Conservation (phyloP, 2,888 invertebrate genomes). For the Pachycephus smyrnensis region DNA sequence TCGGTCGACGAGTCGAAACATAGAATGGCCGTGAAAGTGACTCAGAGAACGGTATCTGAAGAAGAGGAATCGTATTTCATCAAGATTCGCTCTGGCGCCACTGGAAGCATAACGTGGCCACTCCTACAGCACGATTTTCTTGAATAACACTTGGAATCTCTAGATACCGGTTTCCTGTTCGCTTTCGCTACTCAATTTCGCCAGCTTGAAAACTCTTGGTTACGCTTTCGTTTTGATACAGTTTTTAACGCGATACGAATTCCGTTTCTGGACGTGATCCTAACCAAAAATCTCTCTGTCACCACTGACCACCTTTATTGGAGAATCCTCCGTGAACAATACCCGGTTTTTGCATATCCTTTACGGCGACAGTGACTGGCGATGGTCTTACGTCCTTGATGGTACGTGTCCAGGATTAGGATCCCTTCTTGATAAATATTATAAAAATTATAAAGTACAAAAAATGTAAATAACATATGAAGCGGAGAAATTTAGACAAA, state of each 20-base stretch:
- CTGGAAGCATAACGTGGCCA: neutral
- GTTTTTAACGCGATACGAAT: neutral
- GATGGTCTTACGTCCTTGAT: neutral
- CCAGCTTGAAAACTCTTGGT: neutral
- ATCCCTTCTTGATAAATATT: slow-evolving; percentile 26
- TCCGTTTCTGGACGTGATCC: neutral
- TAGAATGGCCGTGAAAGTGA: slow-evolving; percentile 52
- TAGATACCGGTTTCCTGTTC: neutral
- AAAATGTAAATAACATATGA: slow-evolving; percentile 39
- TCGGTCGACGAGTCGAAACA: slow-evolving; percentile 58
- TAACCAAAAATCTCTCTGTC: neutral
- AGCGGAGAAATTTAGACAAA: slow-evolving; percentile 56
- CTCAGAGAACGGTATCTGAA: slow-evolving; percentile 21
- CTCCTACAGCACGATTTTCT: neutral
- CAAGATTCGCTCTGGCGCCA: neutral
- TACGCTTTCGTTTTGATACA: neutral
- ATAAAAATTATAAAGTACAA: slow-evolving; percentile 25
- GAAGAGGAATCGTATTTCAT: slow-evolving; percentile 14
- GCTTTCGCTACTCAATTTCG: neutral
- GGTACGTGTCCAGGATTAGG: neutral
- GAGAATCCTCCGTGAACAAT: slow-evolving; percentile 8
- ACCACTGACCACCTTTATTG: slow-evolving; percentile 16
- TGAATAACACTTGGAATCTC: neutral
- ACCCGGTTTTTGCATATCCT: slow-evolving; percentile 15
- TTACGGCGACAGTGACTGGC: neutral